Base-by-base conservation (phyloP, 2,797 vertebrate species). In the Lepus oiostolus region DNA sequence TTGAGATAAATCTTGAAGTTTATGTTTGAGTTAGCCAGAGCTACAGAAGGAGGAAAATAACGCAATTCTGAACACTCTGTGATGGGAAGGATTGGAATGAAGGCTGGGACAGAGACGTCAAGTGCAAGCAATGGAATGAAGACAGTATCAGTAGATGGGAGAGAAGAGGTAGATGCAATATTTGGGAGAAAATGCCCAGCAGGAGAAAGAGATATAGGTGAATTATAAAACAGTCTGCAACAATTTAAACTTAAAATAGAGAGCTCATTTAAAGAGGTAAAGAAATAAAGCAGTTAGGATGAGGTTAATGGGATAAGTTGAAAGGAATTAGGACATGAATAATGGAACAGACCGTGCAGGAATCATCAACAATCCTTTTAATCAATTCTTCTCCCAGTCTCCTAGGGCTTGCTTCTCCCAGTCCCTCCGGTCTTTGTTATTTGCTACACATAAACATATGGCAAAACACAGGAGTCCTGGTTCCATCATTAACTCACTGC, bases 241-340 rank as follows among this genome's bases (percentile, higher is more conserved):
- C n/a, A 91, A 70, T 93, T 93, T 87, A 52, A 58, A 79, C 70
- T 21, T 79, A 28, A 30, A 14, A n/a, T 52, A 79, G 38, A 89
- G 47, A 92, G 19, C 21, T 95, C 85, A 2, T 88, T 68, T 85
- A 67, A 82, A 90, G 60, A 86, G 77, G 30, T 52, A 92, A 90
- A 85, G 50, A 79, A 93, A 72, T 2, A 65, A 85, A 24, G 42
- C 47, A 85, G 65, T 85, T 74, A 26, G 62, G 38, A 74, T 91
- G 90, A 52, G 52, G 77, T 70, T 65, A 70, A 35, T 68, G n/a
- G 58, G 63, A 62, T 62, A 84, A 76, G 28, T 76, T 42, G 67
- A 47, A 84, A 88, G 63, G n/a, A 88, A 91, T 67, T 10, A 52
- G 50, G 88, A 38, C 70, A 30, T 47, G 28, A 85, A 95, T 80